phyloP scores from a whole-genome alignment of 2,888 invertebrate species.

The Phyllotreta cruciferae region DNA sequence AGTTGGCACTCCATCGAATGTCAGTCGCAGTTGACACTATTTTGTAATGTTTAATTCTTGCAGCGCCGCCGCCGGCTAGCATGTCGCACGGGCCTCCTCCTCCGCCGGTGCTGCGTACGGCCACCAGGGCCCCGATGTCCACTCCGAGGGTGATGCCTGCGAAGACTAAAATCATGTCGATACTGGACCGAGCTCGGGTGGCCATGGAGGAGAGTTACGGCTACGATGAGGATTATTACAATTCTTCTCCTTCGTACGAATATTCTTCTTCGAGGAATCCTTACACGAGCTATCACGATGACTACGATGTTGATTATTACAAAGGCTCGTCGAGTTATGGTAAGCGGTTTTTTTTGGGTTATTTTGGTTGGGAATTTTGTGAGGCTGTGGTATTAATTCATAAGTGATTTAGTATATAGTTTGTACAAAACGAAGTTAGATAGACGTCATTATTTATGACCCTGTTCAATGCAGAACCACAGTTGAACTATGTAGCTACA shows the following conservation, averaged over 20 bases:
- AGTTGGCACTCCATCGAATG: not conserved
- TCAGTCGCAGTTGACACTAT: not conserved
- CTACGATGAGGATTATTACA: constrained; percentile 63
- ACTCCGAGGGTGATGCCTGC: constrained; percentile 68
- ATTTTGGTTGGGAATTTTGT: too few relatives aligned
- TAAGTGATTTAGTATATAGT: too few relatives aligned
- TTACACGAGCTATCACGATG: constrained; percentile 58
- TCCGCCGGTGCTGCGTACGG: constrained; percentile 60
- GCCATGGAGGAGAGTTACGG: constrained; percentile 83
- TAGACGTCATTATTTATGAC: too few relatives aligned
- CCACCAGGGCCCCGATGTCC: constrained; percentile 59
- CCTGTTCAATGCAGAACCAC: too few relatives aligned
- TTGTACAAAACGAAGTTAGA: too few relatives aligned
- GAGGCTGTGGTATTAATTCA: too few relatives aligned
- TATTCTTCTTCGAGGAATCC: constrained; percentile 50
- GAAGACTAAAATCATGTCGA: constrained; percentile 84
- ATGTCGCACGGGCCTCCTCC: constrained; percentile 55
- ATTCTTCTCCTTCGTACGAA: constrained; percentile 49
- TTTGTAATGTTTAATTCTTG: not conserved
- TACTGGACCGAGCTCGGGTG: constrained; percentile 79
- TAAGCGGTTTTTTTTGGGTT: too few relatives aligned
- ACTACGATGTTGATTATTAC: constrained; percentile 61
- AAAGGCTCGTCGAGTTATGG: constrained; percentile 58
- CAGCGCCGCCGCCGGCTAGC: not conserved
- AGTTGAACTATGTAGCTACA: too few relatives aligned